phyloP scores from a whole-genome alignment of 2,888 invertebrate genomes.

The Drosophila mulleri region DNA sequence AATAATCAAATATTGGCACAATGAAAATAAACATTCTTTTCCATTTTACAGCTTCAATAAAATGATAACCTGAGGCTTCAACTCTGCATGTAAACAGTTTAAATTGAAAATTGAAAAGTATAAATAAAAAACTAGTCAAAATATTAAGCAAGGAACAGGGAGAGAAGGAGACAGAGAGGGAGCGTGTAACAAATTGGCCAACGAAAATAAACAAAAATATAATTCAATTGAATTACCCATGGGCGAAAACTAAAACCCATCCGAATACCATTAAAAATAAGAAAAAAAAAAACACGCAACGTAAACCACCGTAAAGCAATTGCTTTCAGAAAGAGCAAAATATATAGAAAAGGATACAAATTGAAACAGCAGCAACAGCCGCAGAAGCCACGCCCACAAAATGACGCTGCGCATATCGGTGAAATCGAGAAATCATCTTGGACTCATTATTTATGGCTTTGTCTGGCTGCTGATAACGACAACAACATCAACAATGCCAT shows the following conservation, averaged over 20 bases:
- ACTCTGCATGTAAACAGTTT: slow-evolving; percentile 9
- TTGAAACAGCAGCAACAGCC: slow-evolving; percentile 21
- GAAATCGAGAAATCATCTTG: slow-evolving; percentile 84
- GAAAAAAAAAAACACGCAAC: slow-evolving; percentile 47
- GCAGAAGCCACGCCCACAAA: slow-evolving; percentile 48
- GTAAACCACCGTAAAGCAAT: slow-evolving; percentile 71
- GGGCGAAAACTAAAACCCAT: slow-evolving; percentile 27
- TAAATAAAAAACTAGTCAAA: slow-evolving; percentile 19
- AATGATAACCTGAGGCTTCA: slow-evolving; percentile 56
- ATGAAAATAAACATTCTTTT: slow-evolving; percentile 1
- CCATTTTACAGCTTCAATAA: slow-evolving; percentile 51
- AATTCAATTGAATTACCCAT: slow-evolving; percentile 55
- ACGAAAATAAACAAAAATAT: slow-evolving; percentile 44
- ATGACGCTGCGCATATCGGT: slow-evolving; percentile 84
- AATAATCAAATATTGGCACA: slow-evolving; percentile 7
- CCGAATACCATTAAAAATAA: slow-evolving; percentile 21
- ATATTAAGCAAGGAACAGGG: slow-evolving; percentile 4
- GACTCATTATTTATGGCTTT: slow-evolving; percentile 84
- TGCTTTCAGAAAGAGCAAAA: slow-evolving; percentile 53
- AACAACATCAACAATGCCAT: slow-evolving; percentile 46
- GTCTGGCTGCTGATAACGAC: slow-evolving; percentile 81
- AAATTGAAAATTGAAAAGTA: slow-evolving; percentile 15
- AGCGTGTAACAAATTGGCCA: slow-evolving; percentile 48
- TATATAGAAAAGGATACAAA: slow-evolving; percentile 6
- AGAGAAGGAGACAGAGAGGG: too few species aligned